Percentiles rank a stretch among this genome's conserved stretches.
Conservation (phyloP, 2,113 vertebrate species). For the Brachionichthys hirsutus region DNA sequence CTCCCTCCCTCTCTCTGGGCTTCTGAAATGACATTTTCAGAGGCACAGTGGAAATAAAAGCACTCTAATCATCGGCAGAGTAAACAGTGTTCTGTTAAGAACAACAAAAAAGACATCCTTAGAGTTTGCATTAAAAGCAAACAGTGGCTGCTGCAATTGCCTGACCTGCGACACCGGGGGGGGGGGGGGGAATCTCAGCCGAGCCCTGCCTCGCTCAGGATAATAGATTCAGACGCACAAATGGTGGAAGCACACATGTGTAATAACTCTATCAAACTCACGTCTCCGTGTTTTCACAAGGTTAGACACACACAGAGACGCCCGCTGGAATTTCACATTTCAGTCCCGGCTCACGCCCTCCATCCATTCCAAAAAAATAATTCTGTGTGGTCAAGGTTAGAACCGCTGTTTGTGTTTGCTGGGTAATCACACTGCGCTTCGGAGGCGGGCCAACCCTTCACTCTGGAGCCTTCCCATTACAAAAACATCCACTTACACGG, state of each 20-base stretch:
- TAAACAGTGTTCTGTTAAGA: slow-evolving; percentile 64
- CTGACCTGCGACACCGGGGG: slow-evolving; percentile 66
- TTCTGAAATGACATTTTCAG: slow-evolving; percentile 57
- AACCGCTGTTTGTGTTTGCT: slow-evolving; percentile 71
- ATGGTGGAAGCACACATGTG: slow-evolving; percentile 57
- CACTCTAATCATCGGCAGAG: slow-evolving; percentile 59
- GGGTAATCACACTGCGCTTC: slow-evolving; percentile 67
- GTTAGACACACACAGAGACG: slow-evolving; percentile 75
- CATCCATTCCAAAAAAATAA: slow-evolving; percentile 58
- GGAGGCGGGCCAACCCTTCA: slow-evolving; percentile 59
- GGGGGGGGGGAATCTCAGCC: slow-evolving; percentile 64
- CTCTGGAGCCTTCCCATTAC: slow-evolving; percentile 70
- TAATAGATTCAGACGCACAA: slow-evolving; percentile 76
- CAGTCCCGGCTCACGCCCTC: slow-evolving; percentile 52
- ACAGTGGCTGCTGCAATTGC: slow-evolving; percentile 70
- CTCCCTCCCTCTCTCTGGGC: neutral
- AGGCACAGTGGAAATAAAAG: slow-evolving; percentile 61
- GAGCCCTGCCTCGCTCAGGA: slow-evolving; percentile 47
- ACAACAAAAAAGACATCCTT: slow-evolving; percentile 66
- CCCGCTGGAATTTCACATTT: slow-evolving; percentile 76
- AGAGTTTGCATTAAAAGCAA: slow-evolving; percentile 79
- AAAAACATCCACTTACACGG: slow-evolving; percentile 72
- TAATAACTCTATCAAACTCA: slow-evolving; percentile 81
- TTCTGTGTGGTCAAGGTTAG: slow-evolving; percentile 68
- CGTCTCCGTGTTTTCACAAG: slow-evolving; percentile 78